Evolutionary conservation across 2,797 vertebrate species (phyloP).

Genomic region (Centroberyx gerrardi): DNA sequence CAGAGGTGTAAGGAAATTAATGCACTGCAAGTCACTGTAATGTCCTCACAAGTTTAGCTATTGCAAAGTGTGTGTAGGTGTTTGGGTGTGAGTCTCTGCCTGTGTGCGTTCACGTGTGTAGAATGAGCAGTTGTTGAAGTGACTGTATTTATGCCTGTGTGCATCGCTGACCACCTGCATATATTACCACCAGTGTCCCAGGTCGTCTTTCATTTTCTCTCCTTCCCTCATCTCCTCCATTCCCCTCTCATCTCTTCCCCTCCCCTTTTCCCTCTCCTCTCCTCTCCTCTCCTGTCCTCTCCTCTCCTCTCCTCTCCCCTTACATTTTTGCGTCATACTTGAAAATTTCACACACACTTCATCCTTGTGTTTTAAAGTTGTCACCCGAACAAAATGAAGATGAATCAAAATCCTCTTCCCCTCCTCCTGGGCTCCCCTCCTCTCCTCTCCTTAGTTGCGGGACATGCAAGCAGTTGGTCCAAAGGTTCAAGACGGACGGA

Average conservation of each 20-base stretch:
- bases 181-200: slow-evolving; percentile 26
- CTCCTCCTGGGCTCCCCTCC: too few species aligned
- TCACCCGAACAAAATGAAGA: too few species aligned
- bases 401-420: too few species aligned
- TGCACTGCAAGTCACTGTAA: too few species aligned
- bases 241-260: not conserved
- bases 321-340: too few species aligned
- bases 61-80: slow-evolving; percentile 15
- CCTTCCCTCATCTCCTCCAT: not conserved
- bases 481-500: too few species aligned
- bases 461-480: too few species aligned
- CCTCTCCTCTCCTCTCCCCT: not conserved
- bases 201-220: slow-evolving; percentile 28
- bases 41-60: not conserved
- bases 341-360: too few species aligned
- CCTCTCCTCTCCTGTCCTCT: not conserved
- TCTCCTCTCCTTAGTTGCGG: too few species aligned
- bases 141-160: slow-evolving; percentile 47
- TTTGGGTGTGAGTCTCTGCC: not conserved
- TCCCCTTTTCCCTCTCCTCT: too few species aligned
- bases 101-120: slow-evolving; percentile 22
- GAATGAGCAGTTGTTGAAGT: slow-evolving; percentile 51
- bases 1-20: too few species aligned
- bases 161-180: slow-evolving; percentile 40
- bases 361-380: too few species aligned